These are phyloP conservation scores for Orchesellides sinensis DNA, from an alignment of 2,888 invertebrate genomes.

Conservation along the genomic window DNA sequence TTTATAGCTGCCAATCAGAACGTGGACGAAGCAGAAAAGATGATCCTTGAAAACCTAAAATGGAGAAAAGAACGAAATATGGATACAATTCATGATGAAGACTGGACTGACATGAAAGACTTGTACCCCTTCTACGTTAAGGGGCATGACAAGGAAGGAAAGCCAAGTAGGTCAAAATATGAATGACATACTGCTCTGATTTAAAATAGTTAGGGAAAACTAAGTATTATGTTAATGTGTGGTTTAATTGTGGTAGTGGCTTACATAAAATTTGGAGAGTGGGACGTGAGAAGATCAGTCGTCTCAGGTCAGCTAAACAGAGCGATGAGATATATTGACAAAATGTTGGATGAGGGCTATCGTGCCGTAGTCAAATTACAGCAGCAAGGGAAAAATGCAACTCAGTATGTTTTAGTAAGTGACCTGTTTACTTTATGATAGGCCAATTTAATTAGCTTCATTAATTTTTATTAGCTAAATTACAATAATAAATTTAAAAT, in stretches of 20 bases:
- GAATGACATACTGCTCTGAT: too few species aligned
- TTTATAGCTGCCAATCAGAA: conserved; percentile 24
- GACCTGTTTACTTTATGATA: too few species aligned
- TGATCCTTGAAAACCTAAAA: conserved; percentile 5
- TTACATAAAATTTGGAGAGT: conserved; percentile 45
- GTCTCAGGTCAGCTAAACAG: conserved; percentile 39
- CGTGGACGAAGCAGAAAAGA: conserved; percentile 14
- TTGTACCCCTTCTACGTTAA: conserved; percentile 23
- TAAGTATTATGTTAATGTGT: not conserved
- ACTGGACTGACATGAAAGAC: conserved; percentile 28
- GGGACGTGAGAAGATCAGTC: conserved; percentile 38
- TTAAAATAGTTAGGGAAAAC: not conserved
- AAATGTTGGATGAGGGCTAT: conserved; percentile 51
- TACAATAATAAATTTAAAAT: not conserved
- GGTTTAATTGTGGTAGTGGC: conserved; percentile 23
- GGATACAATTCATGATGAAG: conserved; percentile 32
- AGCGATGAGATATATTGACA: conserved; percentile 44
- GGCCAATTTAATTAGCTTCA: too few species aligned
- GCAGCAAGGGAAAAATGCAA: conserved; percentile 42
- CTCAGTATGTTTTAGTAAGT: conserved; percentile 41
- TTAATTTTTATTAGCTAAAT: too few species aligned
- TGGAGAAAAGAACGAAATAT: conserved; percentile 39
- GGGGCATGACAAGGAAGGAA: conserved; percentile 39
- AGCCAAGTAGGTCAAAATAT: conserved; percentile 45
- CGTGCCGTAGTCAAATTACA: conserved; percentile 37